Base-by-base conservation (phyloP, 1,140 invertebrate species). In the Drosophila serrata region DNA sequence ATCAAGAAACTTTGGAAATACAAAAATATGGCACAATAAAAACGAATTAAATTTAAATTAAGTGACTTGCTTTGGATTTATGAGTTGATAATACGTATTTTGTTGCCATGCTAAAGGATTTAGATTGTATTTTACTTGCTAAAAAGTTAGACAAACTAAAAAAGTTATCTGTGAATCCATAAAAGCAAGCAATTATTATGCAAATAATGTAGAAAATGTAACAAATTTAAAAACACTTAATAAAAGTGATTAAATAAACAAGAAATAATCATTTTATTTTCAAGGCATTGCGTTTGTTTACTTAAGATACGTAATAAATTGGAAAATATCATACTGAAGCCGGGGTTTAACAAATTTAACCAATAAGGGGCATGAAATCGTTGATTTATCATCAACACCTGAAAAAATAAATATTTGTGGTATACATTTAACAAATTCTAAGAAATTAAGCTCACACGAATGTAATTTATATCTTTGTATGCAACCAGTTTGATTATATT, bases 101-200 rank as follows among this genome's bases (percentile, higher is more conserved):
- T 75, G 37, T 33, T 19, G 56, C 70, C n/a, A 40, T 37, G 59
- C 51, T 75, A 75, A 75, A 72, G 35, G 35, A 56, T n/a, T n/a
- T 40, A 57, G 70, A 46, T 57, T 48, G 3, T 2, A 40, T 35
- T 72, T 70, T 2, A 46, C 13, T 60, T 4, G 24, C 43, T 75
- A 55, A 56, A 19, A 24, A 63, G 37, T 48, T 24, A 15, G 35
- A 37, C 39, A 72, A 74, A 19, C 37, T 8, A 60, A 27, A 27
- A 27, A 27, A 19, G 1, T 8, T 19, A 62, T 53, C 33, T 19
- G 22, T 33, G 17, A 19, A 58, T 19, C n/a, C 9, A 48, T 6
- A 48, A 48, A 48, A 37, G 12, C 31, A 4, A 27, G 2, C 12
- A 3, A 37, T 27, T 35, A 3, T 22, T 17, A 61, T 6, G 12